Percentiles rank a stretch among this genome's conserved stretches.
Evolutionary conservation across 2,113 vertebrate species (phyloP).

Genomic region (Emydocephalus ijimae): DNA sequence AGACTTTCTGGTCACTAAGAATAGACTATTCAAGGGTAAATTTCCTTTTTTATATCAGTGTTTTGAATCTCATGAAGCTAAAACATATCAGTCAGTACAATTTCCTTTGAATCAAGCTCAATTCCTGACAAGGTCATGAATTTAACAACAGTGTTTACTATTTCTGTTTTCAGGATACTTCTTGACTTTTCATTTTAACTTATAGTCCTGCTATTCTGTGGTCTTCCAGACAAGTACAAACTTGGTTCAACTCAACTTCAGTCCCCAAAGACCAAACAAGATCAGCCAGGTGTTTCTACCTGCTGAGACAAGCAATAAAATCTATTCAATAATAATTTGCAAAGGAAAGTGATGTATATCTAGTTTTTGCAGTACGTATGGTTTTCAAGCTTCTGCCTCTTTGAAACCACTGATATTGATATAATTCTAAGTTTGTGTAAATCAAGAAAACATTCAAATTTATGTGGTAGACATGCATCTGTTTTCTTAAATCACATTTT

Average conservation of each 20-base stretch:
- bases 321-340: not conserved
- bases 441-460: not conserved
- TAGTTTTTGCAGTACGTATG: not conserved
- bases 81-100: not conserved
- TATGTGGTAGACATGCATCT: not conserved
- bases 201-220: not conserved
- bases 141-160: not conserved
- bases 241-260: not conserved
- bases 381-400: not conserved
- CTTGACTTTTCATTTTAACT: not conserved
- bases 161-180: not conserved
- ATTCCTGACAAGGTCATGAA: not conserved
- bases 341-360: not conserved
- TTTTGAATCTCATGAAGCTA: not conserved
- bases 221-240: not conserved
- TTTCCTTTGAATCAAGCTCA: not conserved
- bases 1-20: not conserved
- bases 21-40: constrained; percentile 4
- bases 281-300: not conserved
- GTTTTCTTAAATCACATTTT: not conserved
- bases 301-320: not conserved
- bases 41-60: not conserved
- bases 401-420: not conserved
- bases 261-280: not conserved
- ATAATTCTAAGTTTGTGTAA: not conserved